Base-by-base conservation (phyloP, 1,140 invertebrate species). In the Oreohelix idahoensis region DNA sequence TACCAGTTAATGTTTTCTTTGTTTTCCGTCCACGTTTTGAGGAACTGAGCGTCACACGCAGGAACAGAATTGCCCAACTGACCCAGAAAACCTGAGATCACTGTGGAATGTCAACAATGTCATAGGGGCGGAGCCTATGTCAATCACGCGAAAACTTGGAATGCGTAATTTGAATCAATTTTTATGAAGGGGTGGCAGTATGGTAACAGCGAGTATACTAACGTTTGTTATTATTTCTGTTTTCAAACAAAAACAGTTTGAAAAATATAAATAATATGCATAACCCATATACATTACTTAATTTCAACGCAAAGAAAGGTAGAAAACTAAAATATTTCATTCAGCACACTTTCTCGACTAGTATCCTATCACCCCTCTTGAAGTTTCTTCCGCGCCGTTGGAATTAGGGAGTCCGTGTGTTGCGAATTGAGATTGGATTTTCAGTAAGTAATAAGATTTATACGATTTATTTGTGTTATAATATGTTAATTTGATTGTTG, bases 91-190 rank as follows among this genome's bases (percentile, higher is more conserved):
- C 53, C 53, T 45, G 5, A 88, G 88, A 88, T 87, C 86, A 86
- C 85, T 86, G 17, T 74, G 89, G 89, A 90, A 90, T 90, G 88
- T 88, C 86, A 89, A 89, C 88, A 89, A 90, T 90, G 89, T 87
- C 82, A 83, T 81, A 87, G 86, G 88, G 88, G 88, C 87, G 87
- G 88, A 85, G 85, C 87, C 78, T 85, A 84, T 89, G 89, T 89
- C 89, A 90, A 90, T 90, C 89, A 90, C 80, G 79, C 75, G 85
- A 83, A 75, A 86, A 88, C 85, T 83, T 86, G 86, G 87, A 86
- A 88, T 87, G 83, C 77, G 77, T 77, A 76, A 85, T 74, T 49
- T 53, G 63, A 81, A 83, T 83, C 42, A 63, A 0, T 13, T 70
- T 26, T 58, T 66, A 36, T 63, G 66, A 80, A 81, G 81, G 74